phyloP scores from a whole-genome alignment of 2,113 vertebrate genomes.

The Calonectris borealis region DNA sequence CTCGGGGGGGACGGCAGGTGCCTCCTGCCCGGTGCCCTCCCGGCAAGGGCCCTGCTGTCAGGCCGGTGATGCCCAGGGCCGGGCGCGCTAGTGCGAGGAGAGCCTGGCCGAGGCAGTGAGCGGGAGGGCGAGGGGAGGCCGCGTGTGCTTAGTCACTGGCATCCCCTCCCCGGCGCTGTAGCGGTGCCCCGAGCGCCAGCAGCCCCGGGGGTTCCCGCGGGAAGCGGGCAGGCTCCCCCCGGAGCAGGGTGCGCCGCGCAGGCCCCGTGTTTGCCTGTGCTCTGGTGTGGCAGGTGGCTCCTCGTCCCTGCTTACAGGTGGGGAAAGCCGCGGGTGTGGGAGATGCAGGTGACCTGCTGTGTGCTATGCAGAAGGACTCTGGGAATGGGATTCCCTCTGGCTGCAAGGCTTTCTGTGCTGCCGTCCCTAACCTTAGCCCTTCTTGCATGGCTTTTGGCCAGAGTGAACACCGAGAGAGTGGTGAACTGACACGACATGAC shows the following conservation, averaged over 20 bases:
- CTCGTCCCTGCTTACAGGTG: neutral
- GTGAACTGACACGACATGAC: neutral
- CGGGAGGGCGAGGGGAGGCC: neutral
- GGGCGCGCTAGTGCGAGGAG: neutral
- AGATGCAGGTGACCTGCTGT: neutral
- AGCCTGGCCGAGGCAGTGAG: neutral
- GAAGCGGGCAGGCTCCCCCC: neutral
- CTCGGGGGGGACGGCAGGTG: neutral
- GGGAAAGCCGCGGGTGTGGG: neutral
- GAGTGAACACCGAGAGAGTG: neutral
- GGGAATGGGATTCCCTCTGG: neutral
- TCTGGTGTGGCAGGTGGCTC: neutral
- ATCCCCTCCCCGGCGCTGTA: neutral
- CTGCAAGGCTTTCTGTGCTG: neutral
- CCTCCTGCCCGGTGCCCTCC: neutral
- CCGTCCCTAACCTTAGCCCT: neutral
- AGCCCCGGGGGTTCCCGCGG: neutral
- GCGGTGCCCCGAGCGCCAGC: neutral
- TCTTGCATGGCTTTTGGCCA: neutral
- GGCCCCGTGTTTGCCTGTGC: neutral
- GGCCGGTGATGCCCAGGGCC: neutral
- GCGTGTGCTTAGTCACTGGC: slow-evolving; percentile 50
- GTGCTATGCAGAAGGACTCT: neutral
- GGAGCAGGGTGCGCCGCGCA: neutral
- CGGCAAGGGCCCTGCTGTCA: neutral